Conservation (phyloP, 2,888 invertebrate species). For the Blomia tropicalis region DNA sequence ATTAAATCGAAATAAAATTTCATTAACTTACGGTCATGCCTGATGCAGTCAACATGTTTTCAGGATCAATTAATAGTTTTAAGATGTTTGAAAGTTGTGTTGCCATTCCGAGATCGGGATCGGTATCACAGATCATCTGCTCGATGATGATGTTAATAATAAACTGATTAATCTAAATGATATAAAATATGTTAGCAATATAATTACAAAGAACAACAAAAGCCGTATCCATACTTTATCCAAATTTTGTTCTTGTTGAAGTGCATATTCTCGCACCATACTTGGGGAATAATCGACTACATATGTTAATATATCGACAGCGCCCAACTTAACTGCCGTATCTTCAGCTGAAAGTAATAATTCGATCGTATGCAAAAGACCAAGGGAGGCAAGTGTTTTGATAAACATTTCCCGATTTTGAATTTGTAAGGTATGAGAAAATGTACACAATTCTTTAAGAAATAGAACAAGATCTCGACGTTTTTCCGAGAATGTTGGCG, state of each 20-base stretch:
- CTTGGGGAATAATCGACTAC: slow-evolving; percentile 97
- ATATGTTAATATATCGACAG: slow-evolving; percentile 92
- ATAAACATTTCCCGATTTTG: slow-evolving; percentile 94
- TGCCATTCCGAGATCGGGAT: slow-evolving; percentile 91
- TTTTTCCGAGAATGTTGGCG: slow-evolving; percentile 57
- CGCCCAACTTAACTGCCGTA: slow-evolving; percentile 81
- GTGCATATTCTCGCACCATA: slow-evolving; percentile 86
- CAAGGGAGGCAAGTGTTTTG: slow-evolving; percentile 70
- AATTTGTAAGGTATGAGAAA: slow-evolving; percentile 93
- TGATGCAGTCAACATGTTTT: slow-evolving; percentile 85
- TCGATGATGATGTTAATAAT: slow-evolving; percentile 83
- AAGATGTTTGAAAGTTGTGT: slow-evolving; percentile 90
- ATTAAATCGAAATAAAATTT: neutral
- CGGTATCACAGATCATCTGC: slow-evolving; percentile 90
- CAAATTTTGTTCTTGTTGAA: slow-evolving; percentile 73
- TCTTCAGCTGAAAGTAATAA: slow-evolving; percentile 67
- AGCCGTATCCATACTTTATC: slow-evolving; percentile 54
- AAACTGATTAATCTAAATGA: slow-evolving; percentile 58
- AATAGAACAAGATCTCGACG: slow-evolving; percentile 87
- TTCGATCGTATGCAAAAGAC: slow-evolving; percentile 72
- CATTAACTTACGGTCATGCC: slow-evolving; percentile 54
- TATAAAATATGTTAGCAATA: slow-evolving; percentile 19
- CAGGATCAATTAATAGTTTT: slow-evolving; percentile 81
- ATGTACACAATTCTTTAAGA: slow-evolving; percentile 96
- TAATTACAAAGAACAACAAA: neutral